These are phyloP conservation scores for Zalophus californianus DNA, from an alignment of 2,797 vertebrate genomes.

Conservation along the genomic window DNA sequence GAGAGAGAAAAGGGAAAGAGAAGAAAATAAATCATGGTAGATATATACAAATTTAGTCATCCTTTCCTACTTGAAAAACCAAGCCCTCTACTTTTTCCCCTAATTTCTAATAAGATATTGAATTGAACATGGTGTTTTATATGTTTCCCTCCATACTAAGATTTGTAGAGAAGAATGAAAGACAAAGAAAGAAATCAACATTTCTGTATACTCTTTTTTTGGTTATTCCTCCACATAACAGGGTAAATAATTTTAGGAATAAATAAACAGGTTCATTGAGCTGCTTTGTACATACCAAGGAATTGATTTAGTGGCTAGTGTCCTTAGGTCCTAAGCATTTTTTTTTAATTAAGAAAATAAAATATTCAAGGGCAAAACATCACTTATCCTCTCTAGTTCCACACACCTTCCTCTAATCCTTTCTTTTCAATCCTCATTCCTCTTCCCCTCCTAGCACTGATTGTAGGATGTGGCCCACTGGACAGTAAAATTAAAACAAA, in stretches of 20 bases:
- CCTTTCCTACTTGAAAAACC: background rate
- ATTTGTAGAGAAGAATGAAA: background rate
- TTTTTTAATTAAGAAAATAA: constrained; percentile 77
- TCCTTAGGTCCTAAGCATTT: background rate
- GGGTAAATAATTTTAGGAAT: constrained; percentile 50
- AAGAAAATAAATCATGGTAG: background rate
- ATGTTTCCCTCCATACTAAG: background rate
- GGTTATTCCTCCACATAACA: background rate
- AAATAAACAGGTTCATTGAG: constrained; percentile 60
- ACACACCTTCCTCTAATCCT: constrained; percentile 69
- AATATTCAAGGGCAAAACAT: constrained; percentile 70
- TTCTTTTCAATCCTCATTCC: constrained; percentile 72
- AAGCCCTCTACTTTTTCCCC: background rate
- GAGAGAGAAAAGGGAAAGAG: background rate
- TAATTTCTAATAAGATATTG: background rate
- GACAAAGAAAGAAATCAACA: background rate
- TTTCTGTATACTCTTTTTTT: background rate
- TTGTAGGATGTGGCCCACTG: constrained; percentile 74
- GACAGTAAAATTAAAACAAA: constrained; percentile 85
- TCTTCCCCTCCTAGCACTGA: constrained; percentile 68
- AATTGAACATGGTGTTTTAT: background rate
- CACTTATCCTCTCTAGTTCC: constrained; percentile 8
- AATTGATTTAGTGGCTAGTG: constrained; percentile 33
- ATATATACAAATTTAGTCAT: background rate
- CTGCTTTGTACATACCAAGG: constrained; percentile 7